Percentiles rank a stretch among this genome's conserved stretches.
Evolutionary conservation across 2,797 vertebrate species (phyloP).

Genomic region (Clarias pachynema): DNA sequence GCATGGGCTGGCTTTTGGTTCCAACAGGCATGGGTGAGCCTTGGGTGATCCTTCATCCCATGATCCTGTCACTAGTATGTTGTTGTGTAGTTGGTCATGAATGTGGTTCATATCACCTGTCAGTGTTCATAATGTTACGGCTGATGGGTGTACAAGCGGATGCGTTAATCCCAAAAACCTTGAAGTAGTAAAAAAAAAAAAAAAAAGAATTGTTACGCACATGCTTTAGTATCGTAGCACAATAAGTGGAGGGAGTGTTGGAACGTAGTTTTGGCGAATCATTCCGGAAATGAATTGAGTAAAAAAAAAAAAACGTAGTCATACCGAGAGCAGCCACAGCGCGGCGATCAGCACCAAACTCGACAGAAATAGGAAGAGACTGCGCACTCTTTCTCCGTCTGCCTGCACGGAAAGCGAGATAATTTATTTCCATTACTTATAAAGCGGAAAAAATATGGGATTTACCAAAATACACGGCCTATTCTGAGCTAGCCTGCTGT

Average conservation of each 20-base stretch:
- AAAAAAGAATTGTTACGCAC: no score
- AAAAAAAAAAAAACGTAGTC: background rate
- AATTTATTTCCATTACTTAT: background rate
- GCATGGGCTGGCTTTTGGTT: no score
- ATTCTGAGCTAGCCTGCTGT: background rate
- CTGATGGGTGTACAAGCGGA: no score
- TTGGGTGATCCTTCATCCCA: no score
- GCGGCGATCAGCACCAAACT: background rate
- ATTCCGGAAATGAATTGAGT: background rate
- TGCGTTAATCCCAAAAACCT: background rate
- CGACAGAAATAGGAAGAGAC: conserved; percentile 31
- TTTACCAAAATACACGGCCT: background rate
- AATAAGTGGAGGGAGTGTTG: background rate
- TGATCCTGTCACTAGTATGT: no score
- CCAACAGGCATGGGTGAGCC: no score
- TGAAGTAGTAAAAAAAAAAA: background rate
- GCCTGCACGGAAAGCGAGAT: background rate
- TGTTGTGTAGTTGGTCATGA: no score
- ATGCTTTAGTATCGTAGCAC: no score
- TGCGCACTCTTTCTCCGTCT: background rate
- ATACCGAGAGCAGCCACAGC: background rate
- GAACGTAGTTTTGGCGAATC: background rate
- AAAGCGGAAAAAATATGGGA: background rate
- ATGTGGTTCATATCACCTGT: no score
- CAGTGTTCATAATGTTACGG: no score